phyloP scores from a whole-genome alignment of 2,888 invertebrate genomes.

The Drosophila dives region DNA sequence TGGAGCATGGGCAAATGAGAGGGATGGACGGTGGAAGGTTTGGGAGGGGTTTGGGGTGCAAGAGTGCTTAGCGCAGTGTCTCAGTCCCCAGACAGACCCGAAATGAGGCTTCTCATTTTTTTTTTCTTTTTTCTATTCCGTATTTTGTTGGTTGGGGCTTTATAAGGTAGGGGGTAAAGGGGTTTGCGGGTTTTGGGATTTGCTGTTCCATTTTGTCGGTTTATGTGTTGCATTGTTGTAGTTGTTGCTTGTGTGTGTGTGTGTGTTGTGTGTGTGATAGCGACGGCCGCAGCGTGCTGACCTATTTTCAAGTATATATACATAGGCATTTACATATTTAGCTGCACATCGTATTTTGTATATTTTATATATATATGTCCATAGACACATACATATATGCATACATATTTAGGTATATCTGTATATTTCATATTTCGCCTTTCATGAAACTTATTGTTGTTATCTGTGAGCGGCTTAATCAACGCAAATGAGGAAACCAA shows the following conservation, averaged over 20 bases:
- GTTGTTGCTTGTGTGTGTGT: neutral
- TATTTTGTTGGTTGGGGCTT: constrained; percentile 8
- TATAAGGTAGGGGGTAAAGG: neutral
- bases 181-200: constrained; percentile 5
- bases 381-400: neutral
- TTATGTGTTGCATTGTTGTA: constrained; percentile 36
- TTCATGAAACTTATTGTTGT: constrained; percentile 64
- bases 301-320: constrained; percentile 42
- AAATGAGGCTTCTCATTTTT: constrained; percentile 31
- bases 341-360: constrained; percentile 2
- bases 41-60: constrained; percentile 1
- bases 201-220: constrained; percentile 42
- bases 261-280: constrained; percentile 39
- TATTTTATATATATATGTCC: neutral
- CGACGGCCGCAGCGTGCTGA: constrained; percentile 52
- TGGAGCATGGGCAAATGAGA: neutral
- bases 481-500: constrained; percentile 63
- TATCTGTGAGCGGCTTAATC: constrained; percentile 62
- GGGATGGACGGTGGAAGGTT: neutral
- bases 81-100: constrained; percentile 38
- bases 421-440: constrained; percentile 10
- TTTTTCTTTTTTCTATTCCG: constrained; percentile 4
- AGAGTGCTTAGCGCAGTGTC: constrained; percentile 31
- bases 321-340: neutral
- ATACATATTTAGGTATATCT: neutral